Percentiles rank a stretch among this genome's conserved stretches.
These are phyloP conservation scores for Brassicogethes aeneus DNA, from an alignment of 2,888 invertebrate genomes.

Conservation along the genomic window DNA sequence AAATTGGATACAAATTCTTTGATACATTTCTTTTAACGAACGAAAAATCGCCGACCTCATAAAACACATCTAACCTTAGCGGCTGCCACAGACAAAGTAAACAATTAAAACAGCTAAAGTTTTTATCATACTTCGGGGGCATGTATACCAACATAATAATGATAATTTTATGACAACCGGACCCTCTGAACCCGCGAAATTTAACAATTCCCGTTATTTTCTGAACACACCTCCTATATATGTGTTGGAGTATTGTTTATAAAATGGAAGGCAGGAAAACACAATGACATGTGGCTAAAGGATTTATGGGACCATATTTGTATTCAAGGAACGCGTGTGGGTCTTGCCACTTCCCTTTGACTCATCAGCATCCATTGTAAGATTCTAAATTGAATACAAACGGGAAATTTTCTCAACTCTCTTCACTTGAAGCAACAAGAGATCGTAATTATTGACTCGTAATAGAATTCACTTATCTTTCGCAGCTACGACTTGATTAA, in stretches of 20 bases:
- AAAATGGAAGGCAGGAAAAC: neutral
- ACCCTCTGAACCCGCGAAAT: too few relatives aligned
- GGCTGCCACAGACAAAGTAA: too few relatives aligned
- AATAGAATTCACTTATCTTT: slow-evolving; percentile 30
- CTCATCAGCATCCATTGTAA: slow-evolving; percentile 37
- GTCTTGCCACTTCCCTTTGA: slow-evolving; percentile 29
- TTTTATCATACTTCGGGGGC: too few relatives aligned
- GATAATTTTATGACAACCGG: too few relatives aligned
- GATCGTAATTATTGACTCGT: slow-evolving; percentile 35
- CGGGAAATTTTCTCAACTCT: slow-evolving; percentile 33
- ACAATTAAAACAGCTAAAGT: too few relatives aligned
- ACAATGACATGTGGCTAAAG: neutral
- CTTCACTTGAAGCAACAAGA: slow-evolving; percentile 31
- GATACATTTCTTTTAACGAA: too few relatives aligned
- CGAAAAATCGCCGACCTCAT: too few relatives aligned
- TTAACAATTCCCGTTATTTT: too few relatives aligned
- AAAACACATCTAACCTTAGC: too few relatives aligned
- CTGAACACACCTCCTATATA: too few relatives aligned
- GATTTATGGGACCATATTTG: slow-evolving; percentile 19
- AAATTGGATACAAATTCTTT: too few relatives aligned
- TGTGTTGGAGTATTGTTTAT: neutral
- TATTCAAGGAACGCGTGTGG: slow-evolving; percentile 26
- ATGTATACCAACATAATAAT: too few relatives aligned
- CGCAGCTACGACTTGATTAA: slow-evolving; percentile 16
- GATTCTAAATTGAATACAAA: slow-evolving; percentile 37